Evolutionary conservation across 2,113 vertebrate genomes (phyloP), one percentile per base, ranked within the genome.

Genomic region (Lophochroa leadbeateri): DNA sequence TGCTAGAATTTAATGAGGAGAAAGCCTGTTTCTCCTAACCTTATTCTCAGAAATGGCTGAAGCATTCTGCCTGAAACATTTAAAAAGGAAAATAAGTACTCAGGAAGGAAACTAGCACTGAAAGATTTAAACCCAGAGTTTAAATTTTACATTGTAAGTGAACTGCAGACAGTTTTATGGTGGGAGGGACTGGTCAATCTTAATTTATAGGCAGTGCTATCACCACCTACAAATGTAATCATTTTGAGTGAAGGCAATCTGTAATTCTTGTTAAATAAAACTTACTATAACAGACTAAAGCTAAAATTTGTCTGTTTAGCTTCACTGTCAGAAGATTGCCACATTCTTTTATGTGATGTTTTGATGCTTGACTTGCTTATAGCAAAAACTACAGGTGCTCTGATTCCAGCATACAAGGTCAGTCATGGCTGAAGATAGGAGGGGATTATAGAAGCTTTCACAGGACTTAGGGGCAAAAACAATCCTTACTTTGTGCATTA

Each of bases 401-500:
- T 82, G 44, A 83, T 92, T 92, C 91, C 92, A 83, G 52, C 67
- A 82, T 69, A 78, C 72, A 94, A 41, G 83, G 49, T 92, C 91
- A 90, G 92, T 95, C 94, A 96, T 91, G 95, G 71, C 91, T 94
- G 88, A 94, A 93, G 75, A 82, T 84, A 86, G 77, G 58, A 78
- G 94, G 67, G 92, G 92, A 91, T 92, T 80, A 95, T 3, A 52
- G 92, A 69, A 84, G 72, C 94, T 96, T 91, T 93, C 76, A 92
- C 41, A 91, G 93, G 94, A 88, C 18, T 94, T 91, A 82, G 79
- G 68, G 88, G 57, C 86, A 95, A 90, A 92, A 96, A 64, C 63
- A 93, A 68, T n/a, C 86, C 81, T 94, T 79, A 71, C 88, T 96
- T 92, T 94, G 35, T 89, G 92, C 95, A 93, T 96, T 96, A 72